phyloP scores from a whole-genome alignment of 2,888 invertebrate genomes.

The Andrena bicolor region DNA sequence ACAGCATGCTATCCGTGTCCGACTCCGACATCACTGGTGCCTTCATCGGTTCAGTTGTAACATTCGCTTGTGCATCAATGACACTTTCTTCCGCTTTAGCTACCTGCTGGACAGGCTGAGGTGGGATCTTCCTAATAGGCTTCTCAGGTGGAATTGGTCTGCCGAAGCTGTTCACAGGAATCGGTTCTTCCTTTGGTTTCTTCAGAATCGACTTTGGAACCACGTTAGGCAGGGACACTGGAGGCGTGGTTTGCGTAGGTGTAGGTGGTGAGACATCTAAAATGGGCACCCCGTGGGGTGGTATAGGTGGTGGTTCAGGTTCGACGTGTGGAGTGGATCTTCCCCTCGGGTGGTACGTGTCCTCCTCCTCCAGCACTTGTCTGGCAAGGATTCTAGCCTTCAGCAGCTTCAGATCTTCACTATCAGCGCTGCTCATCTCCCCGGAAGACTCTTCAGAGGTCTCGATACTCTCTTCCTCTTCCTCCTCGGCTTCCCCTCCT shows the following conservation, averaged over 20 bases:
- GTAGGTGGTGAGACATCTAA: slow-evolving; percentile 52
- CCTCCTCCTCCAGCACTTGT: slow-evolving; percentile 79
- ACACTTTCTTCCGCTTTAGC: slow-evolving; percentile 15
- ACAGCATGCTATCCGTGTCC: slow-evolving; percentile 81
- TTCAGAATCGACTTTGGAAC: slow-evolving; percentile 93
- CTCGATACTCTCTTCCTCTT: slow-evolving; percentile 75
- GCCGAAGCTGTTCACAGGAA: slow-evolving; percentile 78
- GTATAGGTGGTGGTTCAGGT: slow-evolving; percentile 59
- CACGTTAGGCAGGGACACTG: slow-evolving; percentile 41
- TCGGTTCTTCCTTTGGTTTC: slow-evolving; percentile 84
- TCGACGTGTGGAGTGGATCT: slow-evolving; percentile 71
- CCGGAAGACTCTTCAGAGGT: slow-evolving; percentile 76
- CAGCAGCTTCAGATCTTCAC: slow-evolving; percentile 79
- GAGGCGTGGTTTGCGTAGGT: slow-evolving; percentile 44
- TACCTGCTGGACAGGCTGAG: slow-evolving; percentile 35
- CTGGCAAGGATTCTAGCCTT: slow-evolving; percentile 80
- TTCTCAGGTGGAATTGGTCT: slow-evolving; percentile 81
- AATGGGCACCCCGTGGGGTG: slow-evolving; percentile 58
- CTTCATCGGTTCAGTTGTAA: slow-evolving; percentile 72
- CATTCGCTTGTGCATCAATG: slow-evolving; percentile 70
- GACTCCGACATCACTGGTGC: slow-evolving; percentile 77
- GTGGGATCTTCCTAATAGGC: slow-evolving; percentile 72
- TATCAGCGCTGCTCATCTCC: slow-evolving; percentile 76
- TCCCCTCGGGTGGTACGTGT: slow-evolving; percentile 82
- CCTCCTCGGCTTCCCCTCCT: slow-evolving; percentile 51